Evolutionary conservation across 1,140 invertebrate species (phyloP), one percentile per base, ranked within the genome.

Genomic region (Drosophila eugracilis): DNA sequence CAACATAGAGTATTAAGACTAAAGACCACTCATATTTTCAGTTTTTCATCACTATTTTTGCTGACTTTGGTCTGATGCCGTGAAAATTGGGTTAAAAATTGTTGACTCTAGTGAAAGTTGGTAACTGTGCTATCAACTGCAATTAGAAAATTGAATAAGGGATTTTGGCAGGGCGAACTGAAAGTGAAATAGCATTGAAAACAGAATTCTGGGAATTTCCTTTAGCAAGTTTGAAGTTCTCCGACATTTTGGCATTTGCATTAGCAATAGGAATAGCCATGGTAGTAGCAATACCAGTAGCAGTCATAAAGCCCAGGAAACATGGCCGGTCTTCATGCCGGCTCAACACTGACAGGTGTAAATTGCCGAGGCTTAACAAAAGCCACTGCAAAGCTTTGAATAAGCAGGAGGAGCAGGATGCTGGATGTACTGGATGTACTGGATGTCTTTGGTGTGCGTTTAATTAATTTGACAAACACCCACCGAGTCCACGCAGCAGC

Each of bases 311-410:
- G 58, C 36, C 59, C 45, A 44, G 65, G 62, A 52, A 42, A 67
- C 65, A 67, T 67, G 47, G 37, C 30, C 30, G 60, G 60, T 42
- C 65, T 67, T 67, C 65, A 69, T 34, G 62, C 32, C 44, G 70
- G 69, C 73, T 75, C 54, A 78, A 80, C 77, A 72, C 54, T 60
- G 71, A 60, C 58, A 83, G 74, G 79, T 84, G 79, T 70, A 84
- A 83, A 84, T 81, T 70, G 66, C 62, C 53, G 53, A 71, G 62
- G 79, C 63, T 78, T 71, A 78, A 45, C 57, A 37, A 78, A 75
- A 83, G 60, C 78, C 78, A 58, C 47, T 41, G 36, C 39, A 63
- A 59, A 83, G 67, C 67, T 74, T 10, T n/a, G 28, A n/a, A 24
- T 24, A 24, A 53, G 21, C 21, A 39, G 15, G 6, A 44, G n/a